Percentiles rank a stretch among this genome's conserved stretches.
Conservation (phyloP, 2,888 invertebrate genomes). For the Ectemnius lituratus region DNA sequence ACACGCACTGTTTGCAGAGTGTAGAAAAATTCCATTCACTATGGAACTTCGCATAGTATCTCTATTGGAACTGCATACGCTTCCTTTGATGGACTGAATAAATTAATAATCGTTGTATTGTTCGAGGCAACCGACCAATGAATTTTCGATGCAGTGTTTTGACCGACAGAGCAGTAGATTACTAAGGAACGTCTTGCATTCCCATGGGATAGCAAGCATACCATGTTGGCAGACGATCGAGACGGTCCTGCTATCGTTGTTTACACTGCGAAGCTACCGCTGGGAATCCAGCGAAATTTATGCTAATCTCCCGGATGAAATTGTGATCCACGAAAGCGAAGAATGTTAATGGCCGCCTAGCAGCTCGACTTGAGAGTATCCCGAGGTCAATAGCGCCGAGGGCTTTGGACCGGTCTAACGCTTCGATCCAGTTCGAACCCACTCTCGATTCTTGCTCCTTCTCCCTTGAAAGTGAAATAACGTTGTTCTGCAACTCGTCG, state of each 20-base stretch:
- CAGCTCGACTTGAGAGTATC: neutral
- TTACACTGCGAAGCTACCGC: slow-evolving; percentile 21
- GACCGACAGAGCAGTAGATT: too few species aligned
- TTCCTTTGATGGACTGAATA: too few species aligned
- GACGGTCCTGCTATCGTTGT: slow-evolving; percentile 10
- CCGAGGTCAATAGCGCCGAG: slow-evolving; percentile 43
- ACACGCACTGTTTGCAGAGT: too few species aligned
- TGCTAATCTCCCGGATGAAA: slow-evolving; percentile 45
- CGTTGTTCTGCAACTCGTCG: slow-evolving; percentile 13
- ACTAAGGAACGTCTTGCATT: too few species aligned
- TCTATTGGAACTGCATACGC: too few species aligned
- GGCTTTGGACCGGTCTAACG: slow-evolving; percentile 49
- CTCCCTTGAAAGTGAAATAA: slow-evolving; percentile 27
- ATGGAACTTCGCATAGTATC: too few species aligned
- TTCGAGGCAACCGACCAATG: too few species aligned
- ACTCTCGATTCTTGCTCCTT: slow-evolving; percentile 44
- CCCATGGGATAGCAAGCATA: too few species aligned
- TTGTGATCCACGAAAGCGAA: slow-evolving; percentile 24
- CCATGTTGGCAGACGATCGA: too few species aligned
- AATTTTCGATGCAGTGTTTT: too few species aligned
- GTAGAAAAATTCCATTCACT: too few species aligned
- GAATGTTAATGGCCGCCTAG: slow-evolving; percentile 51
- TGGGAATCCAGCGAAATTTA: slow-evolving; percentile 35
- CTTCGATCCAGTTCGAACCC: slow-evolving; percentile 46
- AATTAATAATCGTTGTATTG: too few species aligned